Evolutionary conservation across 2,113 vertebrate genomes (phyloP).

Genomic region (Xerus inauris): DNA sequence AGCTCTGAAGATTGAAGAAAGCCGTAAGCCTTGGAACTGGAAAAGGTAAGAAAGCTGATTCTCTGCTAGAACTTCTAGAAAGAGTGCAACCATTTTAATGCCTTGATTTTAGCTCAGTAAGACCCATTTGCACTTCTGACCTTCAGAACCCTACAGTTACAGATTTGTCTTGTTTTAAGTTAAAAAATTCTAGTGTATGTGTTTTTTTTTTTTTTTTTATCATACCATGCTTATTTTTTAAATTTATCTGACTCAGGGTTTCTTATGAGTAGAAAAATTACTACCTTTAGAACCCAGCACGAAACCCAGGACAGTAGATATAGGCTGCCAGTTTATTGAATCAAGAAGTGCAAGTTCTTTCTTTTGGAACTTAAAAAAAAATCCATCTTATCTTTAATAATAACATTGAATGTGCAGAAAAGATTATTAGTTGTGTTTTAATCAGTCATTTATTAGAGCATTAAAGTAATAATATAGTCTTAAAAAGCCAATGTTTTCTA

Average conservation of each 20-base stretch:
- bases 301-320: neutral
- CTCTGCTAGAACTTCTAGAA: neutral
- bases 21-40: neutral
- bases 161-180: neutral
- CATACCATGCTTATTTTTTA: neutral
- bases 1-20: neutral
- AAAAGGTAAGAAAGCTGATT: too few relatives aligned
- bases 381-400: neutral
- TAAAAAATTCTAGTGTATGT: neutral
- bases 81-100: neutral
- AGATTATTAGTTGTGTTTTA: neutral
- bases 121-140: neutral
- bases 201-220: neutral
- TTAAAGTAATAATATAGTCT: neutral
- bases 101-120: neutral
- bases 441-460: neutral
- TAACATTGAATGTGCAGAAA: neutral
- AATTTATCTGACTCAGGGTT: neutral
- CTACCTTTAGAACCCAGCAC: neutral
- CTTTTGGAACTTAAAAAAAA: neutral
- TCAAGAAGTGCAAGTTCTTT: neutral
- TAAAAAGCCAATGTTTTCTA: constrained; percentile 2
- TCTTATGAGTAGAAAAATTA: neutral
- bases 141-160: neutral
- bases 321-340: neutral